Conservation (phyloP, 1,140 invertebrate genomes). For the Drosophila grimshawi region DNA sequence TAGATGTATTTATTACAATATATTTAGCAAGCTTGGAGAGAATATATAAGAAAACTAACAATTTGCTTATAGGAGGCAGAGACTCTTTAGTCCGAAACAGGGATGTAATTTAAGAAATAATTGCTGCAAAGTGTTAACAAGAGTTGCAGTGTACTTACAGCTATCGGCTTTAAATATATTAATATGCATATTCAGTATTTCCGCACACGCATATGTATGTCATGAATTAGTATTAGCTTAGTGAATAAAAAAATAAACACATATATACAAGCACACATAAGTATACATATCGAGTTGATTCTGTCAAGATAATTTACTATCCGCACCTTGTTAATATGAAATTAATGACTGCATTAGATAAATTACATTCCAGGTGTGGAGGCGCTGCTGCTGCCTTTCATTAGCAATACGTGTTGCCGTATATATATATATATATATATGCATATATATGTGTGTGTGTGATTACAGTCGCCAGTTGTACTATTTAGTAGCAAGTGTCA, state of each 20-base stretch:
- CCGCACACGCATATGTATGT: not conserved
- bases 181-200: too few species aligned
- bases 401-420: slow-evolving; percentile 1
- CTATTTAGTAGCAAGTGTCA: slow-evolving; percentile 54
- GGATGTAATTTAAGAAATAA: too few species aligned
- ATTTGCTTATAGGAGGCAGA: too few species aligned
- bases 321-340: slow-evolving; percentile 79
- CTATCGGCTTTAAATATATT: too few species aligned
- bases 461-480: slow-evolving; percentile 36
- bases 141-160: too few species aligned
- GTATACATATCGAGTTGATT: not conserved
- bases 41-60: too few species aligned
- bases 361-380: slow-evolving; percentile 57
- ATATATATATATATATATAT: not conserved
- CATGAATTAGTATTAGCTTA: slow-evolving; percentile 1
- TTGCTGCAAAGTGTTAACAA: too few species aligned
- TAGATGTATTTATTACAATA: too few species aligned
- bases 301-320: slow-evolving; percentile 49
- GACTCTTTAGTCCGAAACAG: too few species aligned
- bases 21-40: too few species aligned
- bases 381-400: slow-evolving; percentile 15
- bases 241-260: not conserved
- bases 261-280: not conserved
- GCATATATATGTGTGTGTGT: slow-evolving; percentile 7
- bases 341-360: slow-evolving; percentile 81